A percentile compares a stretch with the other conserved stretches of the same genome.
phyloP scores from a whole-genome alignment of 2,113 vertebrate genomes.

The Chelonoidis abingdonii region DNA sequence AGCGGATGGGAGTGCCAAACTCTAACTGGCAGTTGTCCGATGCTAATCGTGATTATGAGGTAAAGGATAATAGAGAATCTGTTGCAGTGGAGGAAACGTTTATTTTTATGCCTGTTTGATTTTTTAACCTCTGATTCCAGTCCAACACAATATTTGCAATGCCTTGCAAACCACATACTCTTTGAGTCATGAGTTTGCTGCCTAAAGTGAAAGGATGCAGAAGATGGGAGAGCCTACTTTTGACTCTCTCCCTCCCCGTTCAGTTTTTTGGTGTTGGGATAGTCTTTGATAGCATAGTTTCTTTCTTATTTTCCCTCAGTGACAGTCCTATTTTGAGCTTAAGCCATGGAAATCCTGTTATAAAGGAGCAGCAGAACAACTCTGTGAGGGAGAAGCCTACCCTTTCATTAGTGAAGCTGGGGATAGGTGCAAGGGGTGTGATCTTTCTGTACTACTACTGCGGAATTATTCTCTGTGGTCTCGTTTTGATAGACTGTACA shows the following conservation, averaged over 20 bases:
- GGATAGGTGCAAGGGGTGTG: neutral
- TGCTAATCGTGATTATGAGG: slow-evolving; percentile 95
- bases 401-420: neutral
- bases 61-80: slow-evolving; percentile 43
- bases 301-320: neutral
- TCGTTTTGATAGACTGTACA: neutral
- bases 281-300: neutral
- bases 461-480: neutral
- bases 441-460: neutral
- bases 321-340: neutral
- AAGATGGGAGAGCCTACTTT: neutral
- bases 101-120: neutral
- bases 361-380: neutral
- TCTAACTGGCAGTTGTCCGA: slow-evolving; percentile 94
- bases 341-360: neutral
- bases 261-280: neutral
- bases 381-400: neutral
- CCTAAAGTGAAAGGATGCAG: neutral
- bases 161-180: neutral
- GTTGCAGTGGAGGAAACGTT: neutral
- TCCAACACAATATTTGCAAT: neutral
- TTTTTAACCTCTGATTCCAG: neutral
- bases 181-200: neutral
- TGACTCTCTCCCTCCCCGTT: neutral
- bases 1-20: slow-evolving; percentile 94